Evolutionary conservation across 2,888 invertebrate genomes (phyloP).

Genomic region (Stenurella melanura): DNA sequence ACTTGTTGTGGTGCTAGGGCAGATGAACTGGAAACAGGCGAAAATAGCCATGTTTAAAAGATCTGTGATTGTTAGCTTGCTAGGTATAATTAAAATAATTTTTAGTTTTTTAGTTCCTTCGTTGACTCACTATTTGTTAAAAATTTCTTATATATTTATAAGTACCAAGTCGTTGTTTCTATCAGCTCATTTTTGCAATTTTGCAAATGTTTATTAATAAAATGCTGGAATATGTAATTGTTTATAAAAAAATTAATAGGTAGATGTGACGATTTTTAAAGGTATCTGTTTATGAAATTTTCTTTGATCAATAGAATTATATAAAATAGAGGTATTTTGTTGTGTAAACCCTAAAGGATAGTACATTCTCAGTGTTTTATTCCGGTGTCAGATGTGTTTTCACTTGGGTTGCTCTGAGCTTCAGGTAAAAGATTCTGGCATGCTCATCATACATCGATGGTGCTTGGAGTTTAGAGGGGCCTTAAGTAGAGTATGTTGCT

Average conservation of each 20-base stretch:
- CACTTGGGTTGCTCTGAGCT: neutral
- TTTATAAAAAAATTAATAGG: slow-evolving; percentile 16
- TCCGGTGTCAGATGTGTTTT: slow-evolving; percentile 16
- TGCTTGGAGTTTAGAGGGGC: slow-evolving; percentile 10
- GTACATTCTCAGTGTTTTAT: slow-evolving; percentile 13
- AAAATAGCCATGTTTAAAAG: slow-evolving; percentile 57
- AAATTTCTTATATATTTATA: slow-evolving; percentile 23
- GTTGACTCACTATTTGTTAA: slow-evolving; percentile 38
- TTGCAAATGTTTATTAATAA: slow-evolving; percentile 18
- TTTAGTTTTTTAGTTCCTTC: slow-evolving; percentile 41
- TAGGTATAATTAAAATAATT: slow-evolving; percentile 57
- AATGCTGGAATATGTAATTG: slow-evolving; percentile 13
- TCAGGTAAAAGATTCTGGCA: neutral
- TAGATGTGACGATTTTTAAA: slow-evolving; percentile 21
- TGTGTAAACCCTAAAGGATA: slow-evolving; percentile 36
- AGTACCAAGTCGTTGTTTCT: slow-evolving; percentile 23
- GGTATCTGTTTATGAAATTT: slow-evolving; percentile 19
- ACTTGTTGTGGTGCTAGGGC: slow-evolving; percentile 57
- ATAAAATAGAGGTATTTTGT: slow-evolving; percentile 28
- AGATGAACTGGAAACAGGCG: slow-evolving; percentile 59
- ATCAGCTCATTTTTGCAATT: slow-evolving; percentile 29
- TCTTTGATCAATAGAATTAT: slow-evolving; percentile 28
- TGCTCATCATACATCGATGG: neutral
- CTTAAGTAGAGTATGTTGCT: slow-evolving; percentile 10
- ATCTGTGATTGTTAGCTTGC: slow-evolving; percentile 64